Evolutionary conservation across 2,888 invertebrate species (phyloP).

Genomic region (Pecten maximus): DNA sequence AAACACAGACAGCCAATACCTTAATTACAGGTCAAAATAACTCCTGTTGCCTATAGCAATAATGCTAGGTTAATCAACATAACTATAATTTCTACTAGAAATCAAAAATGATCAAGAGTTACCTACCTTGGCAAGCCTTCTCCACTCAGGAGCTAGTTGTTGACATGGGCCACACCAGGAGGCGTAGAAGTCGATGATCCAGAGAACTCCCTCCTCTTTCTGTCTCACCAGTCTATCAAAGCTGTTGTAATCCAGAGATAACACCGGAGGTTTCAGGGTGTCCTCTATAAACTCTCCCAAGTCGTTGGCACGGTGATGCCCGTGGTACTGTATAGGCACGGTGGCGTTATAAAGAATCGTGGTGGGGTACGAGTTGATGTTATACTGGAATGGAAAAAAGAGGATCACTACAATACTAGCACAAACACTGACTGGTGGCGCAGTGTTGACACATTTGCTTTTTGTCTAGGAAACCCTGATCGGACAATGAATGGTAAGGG

Average conservation of each 20-base stretch:
- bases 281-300: conserved; percentile 87
- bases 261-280: conserved; percentile 84
- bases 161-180: conserved; percentile 91
- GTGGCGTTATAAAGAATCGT: conserved; percentile 87
- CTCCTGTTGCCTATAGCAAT: too few relatives aligned
- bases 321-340: conserved; percentile 85
- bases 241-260: conserved; percentile 84
- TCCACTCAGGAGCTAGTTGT: conserved; percentile 87
- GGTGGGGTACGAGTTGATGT: conserved; percentile 88
- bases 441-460: too few relatives aligned
- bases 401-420: not conserved
- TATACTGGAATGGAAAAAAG: conserved; percentile 82
- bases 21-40: too few relatives aligned
- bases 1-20: too few relatives aligned
- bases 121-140: conserved; percentile 85
- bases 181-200: conserved; percentile 89
- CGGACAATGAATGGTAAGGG: too few relatives aligned
- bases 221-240: conserved; percentile 85
- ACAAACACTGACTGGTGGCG: too few relatives aligned
- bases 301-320: conserved; percentile 85
- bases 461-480: too few relatives aligned
- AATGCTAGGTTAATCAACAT: too few relatives aligned
- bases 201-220: conserved; percentile 85
- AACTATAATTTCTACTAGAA: too few relatives aligned
- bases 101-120: not conserved